Base-by-base conservation (phyloP, 1,140 invertebrate species). In the Paraescarpia echinospica region DNA sequence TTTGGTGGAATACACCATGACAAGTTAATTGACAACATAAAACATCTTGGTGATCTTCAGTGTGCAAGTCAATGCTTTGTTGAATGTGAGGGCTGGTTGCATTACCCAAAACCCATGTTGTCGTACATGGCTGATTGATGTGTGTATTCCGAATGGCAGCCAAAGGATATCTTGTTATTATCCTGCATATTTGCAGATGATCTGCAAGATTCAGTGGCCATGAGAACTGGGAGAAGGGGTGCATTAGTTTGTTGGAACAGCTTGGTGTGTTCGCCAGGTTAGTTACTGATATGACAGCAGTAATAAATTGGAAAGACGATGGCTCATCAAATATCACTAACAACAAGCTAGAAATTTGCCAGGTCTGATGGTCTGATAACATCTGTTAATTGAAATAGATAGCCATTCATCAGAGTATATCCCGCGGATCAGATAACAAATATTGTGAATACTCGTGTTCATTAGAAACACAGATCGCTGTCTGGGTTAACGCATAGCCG, bases 331-430 rank as follows among this genome's bases (percentile, higher is more conserved):
- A 77, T 77, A 77, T 77, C 59, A 77, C 59, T 77, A 77, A 77
- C 59, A 77, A 77, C 59, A 77, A 27, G 59, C 59, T 77, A 77
- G 59, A 77, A 77, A 77, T 77, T 77, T 77, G 59, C 59, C 59
- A 77, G 59, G 59, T 77, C 59, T 77, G 59, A 77, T 77, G 8
- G 27, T 27, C 14, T 77, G 59, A 77, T 77, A 77, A 77, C 59
- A 77, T 77, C 59, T 77, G 59, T 77, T 77, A 77, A 77, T 77
- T 77, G 59, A 77, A 77, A 77, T 77, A 77, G 59, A 77, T 77
- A 77, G 59, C 59, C 59, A 77, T 77, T 77, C 59, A 77, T 77
- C 59, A 77, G 59, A 77, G 59, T 31, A 77, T 31, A 77, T 77
- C 18, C 4, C 18, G 59, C 22, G 27, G 59, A 77, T 77, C 59